Conservation (phyloP, 2,888 invertebrate species). For the Pristionchus mayeri region DNA sequence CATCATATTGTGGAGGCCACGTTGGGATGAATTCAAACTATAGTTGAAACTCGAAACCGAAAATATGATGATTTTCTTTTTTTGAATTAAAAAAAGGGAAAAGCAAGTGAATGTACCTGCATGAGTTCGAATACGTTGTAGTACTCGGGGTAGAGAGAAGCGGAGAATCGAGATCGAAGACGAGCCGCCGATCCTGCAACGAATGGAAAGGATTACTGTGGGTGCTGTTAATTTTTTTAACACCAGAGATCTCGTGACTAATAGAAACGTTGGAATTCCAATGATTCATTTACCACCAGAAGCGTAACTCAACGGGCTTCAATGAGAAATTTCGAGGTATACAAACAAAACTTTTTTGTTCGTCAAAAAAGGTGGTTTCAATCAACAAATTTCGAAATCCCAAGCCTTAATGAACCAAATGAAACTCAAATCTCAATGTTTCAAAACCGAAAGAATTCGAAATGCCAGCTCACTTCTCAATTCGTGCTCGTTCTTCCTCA, state of each 20-base stretch:
- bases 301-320: no score
- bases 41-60: no score
- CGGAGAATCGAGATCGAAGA: conserved; percentile 60
- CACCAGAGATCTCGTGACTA: neutral
- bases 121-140: conserved; percentile 63
- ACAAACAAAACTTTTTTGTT: no score
- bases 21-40: no score
- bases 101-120: no score
- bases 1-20: no score
- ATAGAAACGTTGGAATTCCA: neutral
- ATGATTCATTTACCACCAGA: no score
- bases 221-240: neutral
- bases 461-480: conserved; percentile 54
- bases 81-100: no score
- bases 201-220: neutral
- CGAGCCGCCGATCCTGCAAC: conserved; percentile 23
- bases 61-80: no score
- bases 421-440: neutral
- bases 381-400: neutral
- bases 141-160: conserved; percentile 67
- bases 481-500: conserved; percentile 78
- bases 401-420: no score
- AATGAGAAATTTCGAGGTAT: no score
- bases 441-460: neutral
- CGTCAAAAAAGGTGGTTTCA: no score